phyloP scores from a whole-genome alignment of 2,113 vertebrate genomes.

The Clarias batrachus region DNA sequence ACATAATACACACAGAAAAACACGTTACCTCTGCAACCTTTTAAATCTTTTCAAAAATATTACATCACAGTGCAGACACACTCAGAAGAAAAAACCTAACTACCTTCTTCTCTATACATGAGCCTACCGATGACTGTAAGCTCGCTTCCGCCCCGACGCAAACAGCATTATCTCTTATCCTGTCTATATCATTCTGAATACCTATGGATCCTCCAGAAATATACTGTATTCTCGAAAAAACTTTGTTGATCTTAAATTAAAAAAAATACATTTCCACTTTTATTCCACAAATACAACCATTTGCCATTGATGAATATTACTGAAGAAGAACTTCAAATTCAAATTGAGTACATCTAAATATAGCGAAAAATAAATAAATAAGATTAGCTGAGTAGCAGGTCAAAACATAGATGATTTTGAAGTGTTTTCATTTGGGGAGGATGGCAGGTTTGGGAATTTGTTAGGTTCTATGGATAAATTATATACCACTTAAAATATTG shows the following conservation, averaged over 20 bases:
- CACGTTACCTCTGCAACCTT: background rate
- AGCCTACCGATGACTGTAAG: background rate
- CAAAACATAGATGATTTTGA: background rate
- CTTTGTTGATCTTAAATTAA: background rate
- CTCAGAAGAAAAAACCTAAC: background rate
- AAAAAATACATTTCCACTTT: background rate
- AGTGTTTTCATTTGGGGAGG: background rate
- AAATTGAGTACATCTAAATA: background rate
- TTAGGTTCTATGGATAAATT: background rate
- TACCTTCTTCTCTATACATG: background rate
- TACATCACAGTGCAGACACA: background rate
- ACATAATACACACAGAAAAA: background rate
- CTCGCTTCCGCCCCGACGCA: background rate
- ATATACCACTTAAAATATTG: background rate
- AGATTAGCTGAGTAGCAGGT: background rate
- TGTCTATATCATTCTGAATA: background rate
- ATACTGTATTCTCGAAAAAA: background rate
- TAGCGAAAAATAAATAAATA: background rate
- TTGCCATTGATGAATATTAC: background rate
- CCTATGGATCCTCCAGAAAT: background rate
- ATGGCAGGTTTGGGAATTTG: background rate
- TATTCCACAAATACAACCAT: no score
- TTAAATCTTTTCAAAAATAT: background rate
- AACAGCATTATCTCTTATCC: background rate
- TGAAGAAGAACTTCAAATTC: background rate